Conservation (phyloP, 2,113 vertebrate genomes). For the Saccopteryx leptura region DNA sequence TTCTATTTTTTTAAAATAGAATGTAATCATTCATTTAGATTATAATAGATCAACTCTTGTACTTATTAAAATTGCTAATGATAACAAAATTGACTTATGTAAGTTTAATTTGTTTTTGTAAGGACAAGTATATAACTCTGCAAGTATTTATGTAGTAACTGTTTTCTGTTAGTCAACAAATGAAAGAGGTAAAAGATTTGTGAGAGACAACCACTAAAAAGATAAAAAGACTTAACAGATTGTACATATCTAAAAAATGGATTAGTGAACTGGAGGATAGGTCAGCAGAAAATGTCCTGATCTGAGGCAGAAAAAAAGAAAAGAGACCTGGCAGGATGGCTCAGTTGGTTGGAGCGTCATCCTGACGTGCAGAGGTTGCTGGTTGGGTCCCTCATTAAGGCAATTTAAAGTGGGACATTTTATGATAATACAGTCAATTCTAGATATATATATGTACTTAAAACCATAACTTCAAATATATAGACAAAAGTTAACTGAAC, state of each 20-base stretch:
- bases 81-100: constrained; percentile 40
- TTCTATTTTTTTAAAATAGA: constrained; percentile 60
- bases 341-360: too few relatives aligned
- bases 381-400: not conserved
- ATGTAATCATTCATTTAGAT: constrained; percentile 38
- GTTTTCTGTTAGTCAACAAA: not conserved
- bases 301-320: not conserved
- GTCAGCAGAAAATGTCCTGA: not conserved
- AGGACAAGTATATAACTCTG: not conserved
- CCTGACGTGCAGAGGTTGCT: too few relatives aligned
- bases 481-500: not conserved
- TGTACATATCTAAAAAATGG: not conserved
- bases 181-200: constrained; percentile 35
- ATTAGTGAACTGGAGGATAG: not conserved
- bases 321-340: not conserved
- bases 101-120: constrained; percentile 49
- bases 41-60: not conserved
- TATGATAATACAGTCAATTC: not conserved
- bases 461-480: not conserved
- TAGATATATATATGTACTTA: not conserved
- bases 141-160: not conserved
- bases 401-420: constrained; percentile 9
- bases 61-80: constrained; percentile 23
- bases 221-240: not conserved
- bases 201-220: constrained; percentile 31